Percentiles rank a stretch among this genome's conserved stretches.
Conservation (phyloP, 2,888 invertebrate species). For the Hypomecis punctinalis region DNA sequence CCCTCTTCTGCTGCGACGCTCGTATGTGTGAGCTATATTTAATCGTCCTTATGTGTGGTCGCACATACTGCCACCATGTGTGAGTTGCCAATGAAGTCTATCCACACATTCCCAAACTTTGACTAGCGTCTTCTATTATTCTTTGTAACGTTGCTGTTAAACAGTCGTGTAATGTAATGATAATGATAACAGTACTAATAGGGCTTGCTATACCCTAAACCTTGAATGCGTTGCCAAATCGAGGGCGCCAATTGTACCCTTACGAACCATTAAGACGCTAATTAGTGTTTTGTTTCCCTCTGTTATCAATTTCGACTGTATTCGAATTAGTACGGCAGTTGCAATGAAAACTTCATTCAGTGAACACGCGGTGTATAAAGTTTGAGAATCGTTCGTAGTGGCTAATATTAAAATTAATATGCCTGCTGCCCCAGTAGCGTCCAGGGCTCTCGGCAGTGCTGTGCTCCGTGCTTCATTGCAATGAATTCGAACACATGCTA, state of each 20-base stretch:
- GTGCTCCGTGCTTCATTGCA: slow-evolving; percentile 62
- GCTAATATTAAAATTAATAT: slow-evolving; percentile 84
- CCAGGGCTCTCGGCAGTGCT: slow-evolving; percentile 71
- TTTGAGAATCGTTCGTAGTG: slow-evolving; percentile 70
- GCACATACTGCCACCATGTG: slow-evolving; percentile 76
- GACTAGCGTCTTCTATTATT: slow-evolving; percentile 9
- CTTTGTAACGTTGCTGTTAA: not conserved
- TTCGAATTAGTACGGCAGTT: slow-evolving; percentile 32
- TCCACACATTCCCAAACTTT: slow-evolving; percentile 73
- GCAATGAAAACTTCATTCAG: slow-evolving; percentile 23
- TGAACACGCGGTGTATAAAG: slow-evolving; percentile 49
- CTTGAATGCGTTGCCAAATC: slow-evolving; percentile 56
- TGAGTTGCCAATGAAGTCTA: slow-evolving; percentile 80
- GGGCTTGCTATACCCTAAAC: slow-evolving; percentile 47
- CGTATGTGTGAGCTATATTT: slow-evolving; percentile 79
- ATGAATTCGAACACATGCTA: slow-evolving; percentile 70
- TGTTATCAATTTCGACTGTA: slow-evolving; percentile 46
- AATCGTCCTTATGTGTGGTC: slow-evolving; percentile 73
- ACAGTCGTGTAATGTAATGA: too few species aligned
- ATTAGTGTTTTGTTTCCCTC: slow-evolving; percentile 55
- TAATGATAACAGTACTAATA: slow-evolving; percentile 37
- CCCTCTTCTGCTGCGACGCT: slow-evolving; percentile 51
- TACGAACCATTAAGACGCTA: slow-evolving; percentile 53
- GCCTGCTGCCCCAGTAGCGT: slow-evolving; percentile 79
- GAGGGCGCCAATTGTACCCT: slow-evolving; percentile 55